These are phyloP conservation scores for Pangasius larnaudii DNA, from an alignment of 2,797 vertebrate genomes.

Conservation along the genomic window DNA sequence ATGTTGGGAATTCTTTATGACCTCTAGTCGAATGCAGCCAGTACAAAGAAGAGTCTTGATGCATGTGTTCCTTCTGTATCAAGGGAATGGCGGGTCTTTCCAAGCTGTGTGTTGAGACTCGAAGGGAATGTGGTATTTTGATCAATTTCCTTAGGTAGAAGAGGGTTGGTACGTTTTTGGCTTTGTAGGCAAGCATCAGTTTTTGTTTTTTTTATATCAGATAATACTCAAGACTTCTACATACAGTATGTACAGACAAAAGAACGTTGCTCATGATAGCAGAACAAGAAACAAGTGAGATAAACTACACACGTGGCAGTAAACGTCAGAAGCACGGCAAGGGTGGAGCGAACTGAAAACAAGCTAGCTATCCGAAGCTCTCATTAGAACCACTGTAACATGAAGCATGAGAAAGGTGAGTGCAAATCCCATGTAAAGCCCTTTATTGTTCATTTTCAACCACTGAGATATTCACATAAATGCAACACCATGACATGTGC, in stretches of 20 bases:
- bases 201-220: neutral
- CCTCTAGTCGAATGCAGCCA: neutral
- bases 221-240: neutral
- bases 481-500: neutral
- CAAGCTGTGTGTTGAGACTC: neutral
- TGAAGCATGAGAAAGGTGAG: neutral
- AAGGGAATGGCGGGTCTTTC: neutral
- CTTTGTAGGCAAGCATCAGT: neutral
- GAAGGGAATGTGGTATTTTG: neutral
- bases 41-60: neutral
- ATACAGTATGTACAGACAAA: neutral
- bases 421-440: slow-evolving; percentile 1
- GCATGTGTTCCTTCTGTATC: neutral
- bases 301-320: neutral
- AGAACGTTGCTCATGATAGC: neutral
- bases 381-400: neutral
- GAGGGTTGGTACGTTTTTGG: neutral
- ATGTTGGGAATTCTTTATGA: neutral
- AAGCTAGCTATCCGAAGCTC: neutral
- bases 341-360: neutral
- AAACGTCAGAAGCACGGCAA: neutral
- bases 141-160: neutral
- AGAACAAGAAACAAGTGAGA: neutral
- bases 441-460: neutral
- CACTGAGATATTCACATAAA: neutral